phyloP scores from a whole-genome alignment of 1,140 invertebrate species.

The Drosophila obscura region DNA sequence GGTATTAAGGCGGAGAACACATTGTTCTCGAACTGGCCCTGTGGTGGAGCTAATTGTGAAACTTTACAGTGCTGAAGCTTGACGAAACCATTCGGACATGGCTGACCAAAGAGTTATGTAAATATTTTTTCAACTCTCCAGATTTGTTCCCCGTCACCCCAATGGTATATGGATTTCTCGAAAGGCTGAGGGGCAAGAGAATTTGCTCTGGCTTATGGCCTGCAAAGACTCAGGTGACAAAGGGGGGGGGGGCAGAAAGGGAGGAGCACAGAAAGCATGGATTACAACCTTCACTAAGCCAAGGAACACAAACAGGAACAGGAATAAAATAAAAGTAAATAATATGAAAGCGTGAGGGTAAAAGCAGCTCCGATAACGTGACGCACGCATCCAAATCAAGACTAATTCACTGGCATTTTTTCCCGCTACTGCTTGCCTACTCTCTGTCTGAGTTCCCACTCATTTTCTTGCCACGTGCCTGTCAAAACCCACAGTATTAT shows the following conservation, averaged over 20 bases:
- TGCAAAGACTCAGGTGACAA: too few relatives aligned
- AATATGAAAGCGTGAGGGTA: background rate
- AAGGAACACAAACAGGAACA: conserved; percentile 5
- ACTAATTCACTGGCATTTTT: conserved; percentile 52
- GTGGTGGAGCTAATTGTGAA: background rate
- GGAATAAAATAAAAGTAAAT: conserved; percentile 14
- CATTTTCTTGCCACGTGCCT: conserved; percentile 47
- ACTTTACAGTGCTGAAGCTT: too few relatives aligned
- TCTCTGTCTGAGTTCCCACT: background rate
- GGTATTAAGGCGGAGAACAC: background rate
- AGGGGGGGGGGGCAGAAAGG: too few relatives aligned
- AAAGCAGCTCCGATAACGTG: conserved; percentile 45
- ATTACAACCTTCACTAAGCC: conserved; percentile 5
- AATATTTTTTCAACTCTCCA: too few relatives aligned
- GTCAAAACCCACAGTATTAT: conserved; percentile 45
- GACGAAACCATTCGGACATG: too few relatives aligned
- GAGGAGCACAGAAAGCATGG: too few relatives aligned
- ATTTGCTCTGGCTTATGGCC: too few relatives aligned
- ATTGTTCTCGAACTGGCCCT: background rate
- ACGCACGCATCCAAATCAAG: conserved; percentile 57
- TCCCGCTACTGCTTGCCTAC: conserved; percentile 5
- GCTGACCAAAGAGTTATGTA: too few relatives aligned
- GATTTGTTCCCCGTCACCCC: too few relatives aligned
- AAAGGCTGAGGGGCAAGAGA: too few relatives aligned
- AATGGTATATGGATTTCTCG: too few relatives aligned